Evolutionary conservation across 2,888 invertebrate genomes (phyloP).

Genomic region (Globia sparganii): DNA sequence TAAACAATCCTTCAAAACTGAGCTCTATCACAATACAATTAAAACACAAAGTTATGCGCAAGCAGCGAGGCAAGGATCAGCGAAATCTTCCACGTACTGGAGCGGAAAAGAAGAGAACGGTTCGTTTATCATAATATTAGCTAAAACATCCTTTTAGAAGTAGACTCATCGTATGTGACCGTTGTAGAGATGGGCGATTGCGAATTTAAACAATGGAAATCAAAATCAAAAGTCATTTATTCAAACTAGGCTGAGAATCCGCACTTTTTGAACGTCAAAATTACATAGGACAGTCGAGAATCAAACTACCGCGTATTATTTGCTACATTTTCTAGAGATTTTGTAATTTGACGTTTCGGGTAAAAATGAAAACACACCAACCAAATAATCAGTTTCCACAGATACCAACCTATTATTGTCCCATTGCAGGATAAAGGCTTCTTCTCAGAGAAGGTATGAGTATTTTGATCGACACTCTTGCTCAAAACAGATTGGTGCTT

Average conservation of each 20-base stretch:
- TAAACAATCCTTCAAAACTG: conserved; percentile 48
- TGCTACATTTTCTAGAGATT: background rate
- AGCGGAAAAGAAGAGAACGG: conserved; percentile 89
- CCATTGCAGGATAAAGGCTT: background rate
- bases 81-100: conserved; percentile 87
- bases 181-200: conserved; percentile 56
- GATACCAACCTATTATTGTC: background rate
- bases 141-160: conserved; percentile 71
- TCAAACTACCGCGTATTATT: background rate
- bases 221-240: too few species aligned
- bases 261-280: too few species aligned
- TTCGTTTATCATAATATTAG: conserved; percentile 79
- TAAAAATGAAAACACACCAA: background rate
- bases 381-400: background rate
- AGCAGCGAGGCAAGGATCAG: conserved; percentile 89
- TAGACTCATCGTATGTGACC: conserved; percentile 80
- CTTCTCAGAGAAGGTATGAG: background rate
- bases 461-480: background rate
- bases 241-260: too few species aligned
- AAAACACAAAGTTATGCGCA: conserved; percentile 87
- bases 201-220: conserved; percentile 24
- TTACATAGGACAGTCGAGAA: background rate
- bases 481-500: background rate
- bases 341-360: background rate
- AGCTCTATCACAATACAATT: conserved; percentile 67